These are phyloP conservation scores for Temnothorax nylanderi DNA, from an alignment of 1,140 invertebrate species.

Conservation along the genomic window DNA sequence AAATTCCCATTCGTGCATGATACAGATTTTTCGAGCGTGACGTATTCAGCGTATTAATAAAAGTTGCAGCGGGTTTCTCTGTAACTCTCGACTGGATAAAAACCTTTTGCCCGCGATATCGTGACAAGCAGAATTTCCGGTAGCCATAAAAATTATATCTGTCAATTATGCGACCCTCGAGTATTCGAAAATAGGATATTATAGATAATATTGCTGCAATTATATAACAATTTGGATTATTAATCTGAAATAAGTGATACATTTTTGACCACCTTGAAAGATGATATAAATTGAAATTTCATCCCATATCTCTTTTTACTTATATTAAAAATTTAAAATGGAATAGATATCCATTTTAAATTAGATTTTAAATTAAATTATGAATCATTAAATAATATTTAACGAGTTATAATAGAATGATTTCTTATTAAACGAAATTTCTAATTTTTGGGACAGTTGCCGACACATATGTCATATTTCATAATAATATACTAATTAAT, in stretches of 20 bases:
- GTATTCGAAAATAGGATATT: neutral
- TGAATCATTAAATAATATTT: neutral
- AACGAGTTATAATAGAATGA: neutral
- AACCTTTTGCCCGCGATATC: conserved; percentile 12
- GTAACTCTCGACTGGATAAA: conserved; percentile 27
- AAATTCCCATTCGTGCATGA: conserved; percentile 41
- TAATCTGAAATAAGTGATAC: neutral
- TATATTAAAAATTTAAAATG: neutral
- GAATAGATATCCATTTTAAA: neutral
- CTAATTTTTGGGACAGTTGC: neutral
- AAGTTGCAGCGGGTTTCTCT: conserved; percentile 8
- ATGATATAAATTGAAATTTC: neutral
- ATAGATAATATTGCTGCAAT: neutral
- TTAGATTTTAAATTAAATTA: neutral
- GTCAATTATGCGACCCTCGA: neutral
- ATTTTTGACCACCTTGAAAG: neutral
- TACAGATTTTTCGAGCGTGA: conserved; percentile 42
- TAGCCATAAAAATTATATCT: conserved; percentile 1
- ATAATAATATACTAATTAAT: neutral
- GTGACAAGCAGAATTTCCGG: conserved; percentile 24
- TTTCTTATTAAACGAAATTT: neutral
- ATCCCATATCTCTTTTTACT: neutral
- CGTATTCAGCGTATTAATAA: conserved; percentile 46
- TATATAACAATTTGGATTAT: neutral
- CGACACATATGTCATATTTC: neutral